Percentiles rank a stretch among this genome's conserved stretches.
Evolutionary conservation across 2,113 vertebrate genomes (phyloP).

Genomic region (Erythrolamprus reginae): DNA sequence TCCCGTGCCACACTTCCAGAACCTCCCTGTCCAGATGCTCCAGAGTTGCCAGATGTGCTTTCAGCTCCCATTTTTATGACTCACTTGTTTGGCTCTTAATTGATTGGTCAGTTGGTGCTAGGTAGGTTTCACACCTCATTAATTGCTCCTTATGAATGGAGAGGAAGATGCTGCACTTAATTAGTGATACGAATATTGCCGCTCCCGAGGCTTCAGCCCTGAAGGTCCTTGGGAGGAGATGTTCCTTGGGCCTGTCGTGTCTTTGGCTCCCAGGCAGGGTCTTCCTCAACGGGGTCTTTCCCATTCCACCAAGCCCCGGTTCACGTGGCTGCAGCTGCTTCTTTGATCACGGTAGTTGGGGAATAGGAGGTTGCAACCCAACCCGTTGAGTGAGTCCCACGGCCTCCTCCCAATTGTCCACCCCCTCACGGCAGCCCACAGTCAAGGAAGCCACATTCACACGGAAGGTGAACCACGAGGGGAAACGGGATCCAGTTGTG

Average conservation of each 20-base stretch:
- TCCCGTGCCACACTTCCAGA: slow-evolving; percentile 35
- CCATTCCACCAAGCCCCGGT: not conserved
- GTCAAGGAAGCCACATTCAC: not conserved
- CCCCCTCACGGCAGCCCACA: not conserved
- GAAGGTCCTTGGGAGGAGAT: not conserved
- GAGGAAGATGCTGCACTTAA: not conserved
- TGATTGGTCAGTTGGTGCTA: not conserved
- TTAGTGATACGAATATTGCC: not conserved
- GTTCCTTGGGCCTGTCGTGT: not conserved
- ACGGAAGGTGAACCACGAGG: not conserved
- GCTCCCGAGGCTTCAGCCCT: not conserved
- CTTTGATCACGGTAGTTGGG: not conserved
- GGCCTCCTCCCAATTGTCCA: not conserved
- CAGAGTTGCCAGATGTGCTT: slow-evolving; percentile 46
- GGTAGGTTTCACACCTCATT: not conserved
- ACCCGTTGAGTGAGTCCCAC: not conserved
- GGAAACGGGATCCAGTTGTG: not conserved
- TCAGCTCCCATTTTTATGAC: slow-evolving; percentile 26
- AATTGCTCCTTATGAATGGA: not conserved
- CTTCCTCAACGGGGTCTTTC: not conserved
- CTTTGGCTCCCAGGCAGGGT: not conserved
- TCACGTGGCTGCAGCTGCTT: not conserved
- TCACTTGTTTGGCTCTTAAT: not conserved
- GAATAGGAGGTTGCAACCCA: not conserved
- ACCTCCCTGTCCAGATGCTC: slow-evolving; percentile 1